Evolutionary conservation across 2,888 invertebrate species (phyloP).

Genomic region (Amiota mariae): DNA sequence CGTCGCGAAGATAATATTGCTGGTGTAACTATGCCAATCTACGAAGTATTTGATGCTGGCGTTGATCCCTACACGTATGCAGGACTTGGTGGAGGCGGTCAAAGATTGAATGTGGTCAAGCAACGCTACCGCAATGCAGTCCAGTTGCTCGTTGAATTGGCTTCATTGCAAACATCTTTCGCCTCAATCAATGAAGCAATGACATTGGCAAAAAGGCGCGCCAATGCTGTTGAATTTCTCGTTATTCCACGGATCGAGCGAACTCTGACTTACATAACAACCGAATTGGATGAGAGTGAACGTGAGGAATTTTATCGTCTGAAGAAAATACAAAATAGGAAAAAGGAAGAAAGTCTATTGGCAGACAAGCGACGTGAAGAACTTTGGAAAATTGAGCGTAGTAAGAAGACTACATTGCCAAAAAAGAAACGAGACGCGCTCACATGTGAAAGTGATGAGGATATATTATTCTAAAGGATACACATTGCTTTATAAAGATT

Average conservation of each 20-base stretch:
- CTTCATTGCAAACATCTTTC: constrained; percentile 98
- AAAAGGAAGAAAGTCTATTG: constrained; percentile 85
- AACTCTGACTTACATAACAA: constrained; percentile 96
- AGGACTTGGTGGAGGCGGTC: constrained; percentile 96
- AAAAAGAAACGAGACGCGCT: constrained; percentile 75
- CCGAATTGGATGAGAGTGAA: constrained; percentile 98
- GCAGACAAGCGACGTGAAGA: constrained; percentile 76
- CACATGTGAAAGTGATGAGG: constrained; percentile 86
- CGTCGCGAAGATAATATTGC: constrained; percentile 99
- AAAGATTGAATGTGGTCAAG: constrained; percentile 96
- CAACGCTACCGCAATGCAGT: constrained; percentile 98
- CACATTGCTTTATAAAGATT: not conserved
- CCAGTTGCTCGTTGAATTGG: constrained; percentile 94
- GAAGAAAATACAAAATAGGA: constrained; percentile 97
- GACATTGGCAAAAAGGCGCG: constrained; percentile 98
- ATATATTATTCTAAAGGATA: constrained; percentile 86
- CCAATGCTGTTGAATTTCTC: constrained; percentile 98
- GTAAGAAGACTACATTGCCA: constrained; percentile 55
- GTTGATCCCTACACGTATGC: constrained; percentile 96
- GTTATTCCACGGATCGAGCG: constrained; percentile 98
- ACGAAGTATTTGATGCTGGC: constrained; percentile 83
- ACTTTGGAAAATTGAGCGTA: constrained; percentile 74
- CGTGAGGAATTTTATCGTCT: constrained; percentile 98
- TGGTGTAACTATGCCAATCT: constrained; percentile 96
- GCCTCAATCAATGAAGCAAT: constrained; percentile 99